Conservation (phyloP, 2,113 vertebrate genomes). For the Lipophrys pholis region DNA sequence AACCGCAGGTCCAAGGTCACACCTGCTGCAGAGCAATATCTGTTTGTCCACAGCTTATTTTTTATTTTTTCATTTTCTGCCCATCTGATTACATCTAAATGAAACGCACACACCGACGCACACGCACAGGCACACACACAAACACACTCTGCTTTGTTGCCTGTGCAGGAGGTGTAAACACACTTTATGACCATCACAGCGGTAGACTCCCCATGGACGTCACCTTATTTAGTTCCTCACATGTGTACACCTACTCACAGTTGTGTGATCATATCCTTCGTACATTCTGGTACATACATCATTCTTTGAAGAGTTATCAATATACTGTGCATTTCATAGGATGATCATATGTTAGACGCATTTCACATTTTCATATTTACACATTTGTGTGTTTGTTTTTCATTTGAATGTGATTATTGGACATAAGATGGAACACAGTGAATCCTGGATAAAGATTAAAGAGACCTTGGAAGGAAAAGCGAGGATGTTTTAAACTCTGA, state of each 20-base stretch:
- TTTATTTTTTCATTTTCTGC: conserved; percentile 25
- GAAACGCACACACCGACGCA: conserved; percentile 34
- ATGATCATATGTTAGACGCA: too few species aligned
- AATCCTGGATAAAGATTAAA: too few species aligned
- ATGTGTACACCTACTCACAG: not conserved
- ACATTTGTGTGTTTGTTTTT: too few species aligned
- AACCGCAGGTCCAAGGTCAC: conserved; percentile 70
- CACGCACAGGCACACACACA: too few species aligned
- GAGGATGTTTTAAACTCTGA: too few species aligned
- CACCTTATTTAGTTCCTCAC: conserved; percentile 38
- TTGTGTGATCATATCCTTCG: not conserved
- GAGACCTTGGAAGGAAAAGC: too few species aligned
- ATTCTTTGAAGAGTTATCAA: too few species aligned
- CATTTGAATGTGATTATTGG: too few species aligned
- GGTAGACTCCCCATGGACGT: conserved; percentile 12
- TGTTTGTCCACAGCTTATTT: conserved; percentile 52
- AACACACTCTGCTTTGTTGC: conserved; percentile 21
- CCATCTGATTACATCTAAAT: conserved; percentile 61
- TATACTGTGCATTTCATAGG: too few species aligned
- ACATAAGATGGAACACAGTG: too few species aligned
- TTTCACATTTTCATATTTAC: too few species aligned
- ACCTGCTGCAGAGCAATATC: conserved; percentile 72
- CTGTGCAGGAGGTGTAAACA: conserved; percentile 44
- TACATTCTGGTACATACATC: too few species aligned
- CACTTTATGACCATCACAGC: conserved; percentile 23